Conservation (phyloP, 2,888 invertebrate genomes). For the Lysandra coridon region DNA sequence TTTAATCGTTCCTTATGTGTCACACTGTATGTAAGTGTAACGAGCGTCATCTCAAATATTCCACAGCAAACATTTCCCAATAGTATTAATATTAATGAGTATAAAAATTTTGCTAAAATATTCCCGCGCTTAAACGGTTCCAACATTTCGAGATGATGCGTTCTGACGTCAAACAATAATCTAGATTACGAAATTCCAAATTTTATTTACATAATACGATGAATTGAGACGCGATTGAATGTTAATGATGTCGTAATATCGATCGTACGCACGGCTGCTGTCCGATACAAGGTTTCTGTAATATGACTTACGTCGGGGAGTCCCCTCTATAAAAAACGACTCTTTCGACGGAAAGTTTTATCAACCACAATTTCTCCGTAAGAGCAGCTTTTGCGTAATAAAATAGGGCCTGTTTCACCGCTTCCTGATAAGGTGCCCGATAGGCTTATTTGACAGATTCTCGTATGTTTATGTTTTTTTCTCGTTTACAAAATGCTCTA, state of each 20-base stretch:
- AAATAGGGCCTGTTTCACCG: background rate
- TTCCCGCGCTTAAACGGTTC: background rate
- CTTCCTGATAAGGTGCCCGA: no score
- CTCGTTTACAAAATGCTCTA: background rate
- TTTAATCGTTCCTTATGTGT: background rate
- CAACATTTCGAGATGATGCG: background rate
- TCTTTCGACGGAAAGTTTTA: background rate
- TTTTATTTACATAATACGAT: background rate
- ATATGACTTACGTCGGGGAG: background rate
- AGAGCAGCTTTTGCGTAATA: background rate
- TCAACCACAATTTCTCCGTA: background rate
- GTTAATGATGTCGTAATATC: background rate
- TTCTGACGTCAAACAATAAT: conserved; percentile 7
- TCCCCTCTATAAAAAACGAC: background rate
- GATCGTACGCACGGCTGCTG: background rate
- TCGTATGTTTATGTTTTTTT: background rate
- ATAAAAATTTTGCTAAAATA: background rate
- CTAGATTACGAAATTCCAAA: background rate
- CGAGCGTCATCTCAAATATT: conserved; percentile 13
- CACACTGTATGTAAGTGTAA: background rate
- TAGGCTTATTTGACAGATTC: no score
- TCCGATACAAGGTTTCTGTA: background rate
- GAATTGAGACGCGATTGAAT: background rate
- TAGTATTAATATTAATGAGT: conserved; percentile 10
- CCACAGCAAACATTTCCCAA: background rate